A percentile compares a stretch with the other conserved stretches of the same genome.
These are phyloP conservation scores for Mystacornis crossleyi DNA, from an alignment of 2,113 vertebrate species.

Conservation along the genomic window DNA sequence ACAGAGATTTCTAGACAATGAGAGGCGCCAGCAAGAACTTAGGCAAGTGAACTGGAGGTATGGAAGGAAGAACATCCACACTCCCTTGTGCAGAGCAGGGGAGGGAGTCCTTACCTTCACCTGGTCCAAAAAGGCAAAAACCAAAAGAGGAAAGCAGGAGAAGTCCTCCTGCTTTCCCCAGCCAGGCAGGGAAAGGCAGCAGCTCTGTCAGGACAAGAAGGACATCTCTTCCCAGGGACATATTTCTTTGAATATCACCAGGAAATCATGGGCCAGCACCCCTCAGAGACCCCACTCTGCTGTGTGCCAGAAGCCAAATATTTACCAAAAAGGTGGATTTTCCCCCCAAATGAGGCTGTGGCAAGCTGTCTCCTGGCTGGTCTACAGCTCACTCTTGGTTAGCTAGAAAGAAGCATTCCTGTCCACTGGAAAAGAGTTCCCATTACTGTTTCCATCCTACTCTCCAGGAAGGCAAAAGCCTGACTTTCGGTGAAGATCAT, in stretches of 20 bases:
- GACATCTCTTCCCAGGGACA: not conserved
- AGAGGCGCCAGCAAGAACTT: not conserved
- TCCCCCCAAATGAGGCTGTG: no score
- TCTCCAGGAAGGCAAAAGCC: not conserved
- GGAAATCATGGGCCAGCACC: not conserved
- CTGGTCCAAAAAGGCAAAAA: not conserved
- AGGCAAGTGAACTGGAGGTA: not conserved
- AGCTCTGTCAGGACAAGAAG: not conserved
- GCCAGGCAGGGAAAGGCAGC: not conserved
- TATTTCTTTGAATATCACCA: not conserved
- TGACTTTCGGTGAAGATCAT: not conserved
- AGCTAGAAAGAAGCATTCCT: not conserved
- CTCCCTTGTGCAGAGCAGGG: not conserved
- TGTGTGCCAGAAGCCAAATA: not conserved
- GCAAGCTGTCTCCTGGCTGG: not conserved
- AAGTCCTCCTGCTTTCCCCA: not conserved
- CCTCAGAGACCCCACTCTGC: not conserved
- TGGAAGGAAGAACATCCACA: not conserved
- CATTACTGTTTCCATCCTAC: not conserved
- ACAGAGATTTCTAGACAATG: not conserved
- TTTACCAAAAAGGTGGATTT: not conserved
- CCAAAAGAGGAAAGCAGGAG: not conserved
- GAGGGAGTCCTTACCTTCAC: not conserved
- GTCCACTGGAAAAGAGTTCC: not conserved
- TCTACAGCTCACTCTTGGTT: not conserved